Evolutionary conservation across 1,140 invertebrate species (phyloP).

Genomic region (Brachionus rubens): DNA sequence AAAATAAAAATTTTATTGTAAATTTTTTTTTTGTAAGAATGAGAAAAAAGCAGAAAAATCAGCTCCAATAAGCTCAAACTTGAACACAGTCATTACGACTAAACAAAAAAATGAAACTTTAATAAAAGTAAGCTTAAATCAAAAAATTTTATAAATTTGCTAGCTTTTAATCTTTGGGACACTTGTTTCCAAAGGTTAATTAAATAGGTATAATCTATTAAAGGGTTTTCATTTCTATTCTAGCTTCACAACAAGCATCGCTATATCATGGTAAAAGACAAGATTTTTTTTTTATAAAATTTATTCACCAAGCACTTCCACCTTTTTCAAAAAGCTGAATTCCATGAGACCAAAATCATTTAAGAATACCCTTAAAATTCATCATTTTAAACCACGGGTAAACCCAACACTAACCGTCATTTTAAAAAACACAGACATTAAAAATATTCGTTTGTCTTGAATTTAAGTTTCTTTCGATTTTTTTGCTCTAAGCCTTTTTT

Average conservation of each 20-base stretch:
- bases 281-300: neutral
- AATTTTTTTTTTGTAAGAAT: neutral
- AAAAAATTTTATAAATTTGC: neutral
- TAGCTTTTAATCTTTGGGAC: too few relatives aligned
- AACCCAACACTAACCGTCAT: neutral
- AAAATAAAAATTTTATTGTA: neutral
- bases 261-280: constrained; percentile 26
- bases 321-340: constrained; percentile 1
- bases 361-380: neutral
- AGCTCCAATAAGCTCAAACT: neutral
- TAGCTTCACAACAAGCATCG: constrained; percentile 36
- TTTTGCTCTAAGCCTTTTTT: too few relatives aligned
- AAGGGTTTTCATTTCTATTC: too few relatives aligned
- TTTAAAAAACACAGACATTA: too few relatives aligned
- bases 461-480: too few relatives aligned
- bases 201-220: too few relatives aligned
- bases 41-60: constrained; percentile 28
- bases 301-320: neutral
- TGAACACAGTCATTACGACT: neutral
- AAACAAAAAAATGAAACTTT: constrained; percentile 37
- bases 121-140: constrained; percentile 8
- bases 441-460: too few relatives aligned
- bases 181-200: too few relatives aligned
- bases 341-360: neutral
- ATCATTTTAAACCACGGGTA: constrained; percentile 1